Evolutionary conservation across 2,797 vertebrate species (phyloP).

Genomic region (Taenioides sp.): DNA sequence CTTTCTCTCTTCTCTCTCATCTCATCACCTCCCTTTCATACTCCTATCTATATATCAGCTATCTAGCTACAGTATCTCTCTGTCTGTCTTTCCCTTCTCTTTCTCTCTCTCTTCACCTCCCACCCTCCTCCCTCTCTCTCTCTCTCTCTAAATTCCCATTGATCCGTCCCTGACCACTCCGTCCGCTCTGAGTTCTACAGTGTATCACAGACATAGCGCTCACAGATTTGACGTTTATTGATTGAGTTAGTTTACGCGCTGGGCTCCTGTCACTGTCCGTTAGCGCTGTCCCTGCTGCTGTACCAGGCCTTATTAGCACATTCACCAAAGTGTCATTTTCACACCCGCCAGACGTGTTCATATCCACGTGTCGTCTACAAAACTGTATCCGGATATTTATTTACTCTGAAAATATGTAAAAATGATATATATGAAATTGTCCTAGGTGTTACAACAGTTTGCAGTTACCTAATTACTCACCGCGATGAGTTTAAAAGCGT

Average conservation of each 20-base stretch:
- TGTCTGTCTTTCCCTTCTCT: background rate
- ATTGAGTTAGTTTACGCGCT: background rate
- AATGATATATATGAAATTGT: background rate
- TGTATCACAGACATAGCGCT: background rate
- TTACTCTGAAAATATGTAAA: background rate
- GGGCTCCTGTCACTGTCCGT: conserved; percentile 14
- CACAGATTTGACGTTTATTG: background rate
- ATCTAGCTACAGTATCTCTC: background rate
- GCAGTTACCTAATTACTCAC: too few species aligned
- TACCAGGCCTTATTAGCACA: conserved; percentile 5
- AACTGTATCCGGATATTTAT: background rate
- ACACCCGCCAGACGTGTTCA: conserved; percentile 4
- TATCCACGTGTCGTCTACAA: background rate
- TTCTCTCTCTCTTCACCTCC: background rate
- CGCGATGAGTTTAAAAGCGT: too few species aligned
- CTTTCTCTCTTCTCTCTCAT: background rate
- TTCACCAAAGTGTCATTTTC: conserved; percentile 11
- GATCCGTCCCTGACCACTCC: background rate
- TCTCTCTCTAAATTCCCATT: background rate
- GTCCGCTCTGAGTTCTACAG: background rate
- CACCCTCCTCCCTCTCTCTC: background rate
- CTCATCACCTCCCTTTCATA: background rate
- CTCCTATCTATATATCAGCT: too few species aligned
- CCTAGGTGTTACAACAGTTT: background rate
- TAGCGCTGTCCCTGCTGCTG: background rate